Conservation (phyloP, 2,113 vertebrate species). For the Dipodomys stephensi region DNA sequence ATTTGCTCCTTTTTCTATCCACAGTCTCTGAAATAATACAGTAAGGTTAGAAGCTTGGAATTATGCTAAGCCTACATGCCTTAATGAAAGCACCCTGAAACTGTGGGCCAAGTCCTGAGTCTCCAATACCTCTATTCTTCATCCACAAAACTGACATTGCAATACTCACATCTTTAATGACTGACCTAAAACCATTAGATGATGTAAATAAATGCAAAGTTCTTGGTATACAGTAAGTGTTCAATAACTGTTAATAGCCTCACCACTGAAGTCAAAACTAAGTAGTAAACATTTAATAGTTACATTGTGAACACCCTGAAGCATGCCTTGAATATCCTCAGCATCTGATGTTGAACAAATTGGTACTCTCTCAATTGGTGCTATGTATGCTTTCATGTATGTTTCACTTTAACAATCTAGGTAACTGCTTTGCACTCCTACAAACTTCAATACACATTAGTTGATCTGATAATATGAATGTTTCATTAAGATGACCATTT, state of each 20-base stretch:
- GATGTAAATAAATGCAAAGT: slow-evolving; percentile 10
- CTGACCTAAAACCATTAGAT: background rate
- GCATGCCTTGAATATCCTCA: slow-evolving; percentile 38
- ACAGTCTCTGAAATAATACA: background rate
- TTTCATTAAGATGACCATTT: slow-evolving; percentile 62
- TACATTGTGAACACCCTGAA: background rate
- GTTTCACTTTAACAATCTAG: slow-evolving; percentile 62
- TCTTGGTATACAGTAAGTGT: slow-evolving; percentile 5
- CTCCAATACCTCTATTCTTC: background rate
- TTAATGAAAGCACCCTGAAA: background rate
- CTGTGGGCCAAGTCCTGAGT: background rate
- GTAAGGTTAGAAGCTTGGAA: background rate
- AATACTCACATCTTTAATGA: background rate
- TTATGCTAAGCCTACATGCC: background rate
- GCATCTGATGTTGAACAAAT: background rate
- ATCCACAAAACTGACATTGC: background rate
- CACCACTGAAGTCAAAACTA: slow-evolving; percentile 39
- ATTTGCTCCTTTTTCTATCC: background rate
- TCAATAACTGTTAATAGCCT: slow-evolving; percentile 20
- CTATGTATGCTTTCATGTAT: slow-evolving; percentile 4
- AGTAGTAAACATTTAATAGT: background rate
- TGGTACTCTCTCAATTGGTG: background rate
- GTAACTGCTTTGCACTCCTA: slow-evolving; percentile 62
- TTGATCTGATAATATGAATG: slow-evolving; percentile 61
- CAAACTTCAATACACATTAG: slow-evolving; percentile 57